Conservation (phyloP, 2,888 invertebrate genomes). For the Melipona bicolor region DNA sequence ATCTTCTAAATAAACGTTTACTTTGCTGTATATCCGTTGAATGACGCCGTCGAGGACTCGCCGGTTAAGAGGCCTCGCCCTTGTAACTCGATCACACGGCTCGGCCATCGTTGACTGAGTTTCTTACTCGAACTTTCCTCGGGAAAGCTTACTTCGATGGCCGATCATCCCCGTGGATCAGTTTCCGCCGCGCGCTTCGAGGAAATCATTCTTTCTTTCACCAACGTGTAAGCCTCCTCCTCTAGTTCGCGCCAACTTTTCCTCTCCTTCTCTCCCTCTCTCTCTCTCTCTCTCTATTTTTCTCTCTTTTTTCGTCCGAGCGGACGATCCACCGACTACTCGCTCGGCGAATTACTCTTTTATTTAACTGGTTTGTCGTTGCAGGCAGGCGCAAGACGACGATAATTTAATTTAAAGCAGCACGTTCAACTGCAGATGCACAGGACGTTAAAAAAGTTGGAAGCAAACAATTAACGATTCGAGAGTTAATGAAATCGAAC, state of each 20-base stretch:
- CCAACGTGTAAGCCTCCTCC: background rate
- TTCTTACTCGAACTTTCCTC: conserved; percentile 41
- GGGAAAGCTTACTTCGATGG: conserved; percentile 25
- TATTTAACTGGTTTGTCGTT: conserved; percentile 22
- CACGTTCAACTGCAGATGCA: background rate
- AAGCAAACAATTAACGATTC: background rate
- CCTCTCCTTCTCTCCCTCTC: background rate
- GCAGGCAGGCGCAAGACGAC: background rate
- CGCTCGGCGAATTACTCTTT: background rate
- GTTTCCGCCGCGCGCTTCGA: background rate
- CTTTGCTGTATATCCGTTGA: conserved; percentile 68
- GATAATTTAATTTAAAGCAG: background rate
- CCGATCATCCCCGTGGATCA: conserved; percentile 43
- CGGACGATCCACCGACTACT: background rate
- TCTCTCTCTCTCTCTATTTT: background rate
- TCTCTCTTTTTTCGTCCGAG: background rate
- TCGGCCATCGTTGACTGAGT: conserved; percentile 43
- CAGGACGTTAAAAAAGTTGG: background rate
- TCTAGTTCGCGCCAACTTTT: conserved; percentile 2
- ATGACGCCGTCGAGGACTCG: conserved; percentile 57
- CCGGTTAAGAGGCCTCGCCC: conserved; percentile 64
- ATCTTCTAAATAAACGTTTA: conserved; percentile 81
- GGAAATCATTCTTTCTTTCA: conserved; percentile 33
- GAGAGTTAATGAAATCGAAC: background rate
- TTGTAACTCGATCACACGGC: conserved; percentile 64